Base-by-base conservation (phyloP, 2,888 invertebrate genomes). In the Helleia helle region DNA sequence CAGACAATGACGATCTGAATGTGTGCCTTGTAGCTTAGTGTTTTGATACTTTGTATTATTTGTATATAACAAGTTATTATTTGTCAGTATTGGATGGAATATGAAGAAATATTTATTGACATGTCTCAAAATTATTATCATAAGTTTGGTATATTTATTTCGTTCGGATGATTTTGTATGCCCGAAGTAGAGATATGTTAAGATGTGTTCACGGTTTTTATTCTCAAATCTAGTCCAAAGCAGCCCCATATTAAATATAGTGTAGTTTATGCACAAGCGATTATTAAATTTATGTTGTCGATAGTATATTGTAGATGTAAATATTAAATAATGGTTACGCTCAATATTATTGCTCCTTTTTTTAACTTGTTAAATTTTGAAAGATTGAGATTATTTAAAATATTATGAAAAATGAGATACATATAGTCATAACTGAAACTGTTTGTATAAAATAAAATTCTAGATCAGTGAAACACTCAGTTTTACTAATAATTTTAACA, bases 181-280 rank as follows among this genome's bases (percentile, higher is more conserved):
- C n/a, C n/a, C n/a, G n/a, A n/a, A n/a, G n/a, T n/a, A n/a, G n/a
- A n/a, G n/a, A n/a, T n/a, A n/a, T n/a, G n/a, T n/a, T n/a, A n/a
- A n/a, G 43, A 49, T 56, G 53, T 59, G 54, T 56, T 55, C 52
- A 53, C 51, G 41, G 41, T 29, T 42, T 48, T 43, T 51, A 48
- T 49, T 52, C 34, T 46, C 51, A 51, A 31, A 8, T 64, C 64
- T 63, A 65, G 63, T 65, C 63, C 52, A 43, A 52, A 38, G 61
- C 62, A 61, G 57, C 62, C 61, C 46, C 55, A 50, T 49, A 44
- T 50, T 51, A 48, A 38, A 34, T 41, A 45, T 53, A 45, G 24
- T 34, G 27, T 41, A 47, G 22, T 29, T 31, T 38, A 39, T 44
- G 37, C 18, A 38, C 29, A 29, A 29, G 22, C n/a, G n/a, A 38